phyloP scores from a whole-genome alignment of 2,888 invertebrate genomes.

The Malachius bipustulatus region DNA sequence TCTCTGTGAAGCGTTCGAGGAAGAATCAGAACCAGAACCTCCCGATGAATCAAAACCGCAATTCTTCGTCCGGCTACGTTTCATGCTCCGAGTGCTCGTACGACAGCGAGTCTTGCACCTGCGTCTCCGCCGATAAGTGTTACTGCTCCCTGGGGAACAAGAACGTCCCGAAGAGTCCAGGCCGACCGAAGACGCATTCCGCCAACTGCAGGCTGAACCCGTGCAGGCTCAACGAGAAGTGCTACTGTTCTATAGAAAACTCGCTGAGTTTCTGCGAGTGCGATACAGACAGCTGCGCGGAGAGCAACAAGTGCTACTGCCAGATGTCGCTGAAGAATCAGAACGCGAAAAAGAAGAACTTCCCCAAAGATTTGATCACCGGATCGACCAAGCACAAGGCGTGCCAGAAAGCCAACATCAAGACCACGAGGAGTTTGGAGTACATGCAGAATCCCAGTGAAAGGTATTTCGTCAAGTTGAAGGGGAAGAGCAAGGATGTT shows the following conservation, averaged over 20 bases:
- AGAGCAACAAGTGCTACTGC: conserved; percentile 82
- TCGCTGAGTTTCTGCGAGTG: conserved; percentile 55
- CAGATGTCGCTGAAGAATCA: conserved; percentile 40
- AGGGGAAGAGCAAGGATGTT: conserved; percentile 21
- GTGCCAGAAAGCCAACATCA: conserved; percentile 34
- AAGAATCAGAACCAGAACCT: conserved; percentile 26
- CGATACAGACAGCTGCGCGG: conserved; percentile 77
- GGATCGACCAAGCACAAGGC: conserved; percentile 25
- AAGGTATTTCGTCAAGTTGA: conserved; percentile 39
- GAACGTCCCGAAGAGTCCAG: conserved; percentile 27
- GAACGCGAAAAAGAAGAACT: conserved; percentile 40
- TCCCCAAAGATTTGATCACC: conserved; percentile 24
- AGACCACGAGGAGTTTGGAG: conserved; percentile 40
- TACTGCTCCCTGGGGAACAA: conserved; percentile 65
- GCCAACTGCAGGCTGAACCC: conserved; percentile 33
- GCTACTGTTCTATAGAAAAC: conserved; percentile 49
- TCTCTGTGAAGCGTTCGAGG: conserved; percentile 30
- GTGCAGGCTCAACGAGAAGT: conserved; percentile 43
- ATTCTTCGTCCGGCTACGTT: conserved; percentile 55
- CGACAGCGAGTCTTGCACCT: conserved; percentile 74
- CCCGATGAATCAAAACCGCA: conserved; percentile 22
- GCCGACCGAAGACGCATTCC: conserved; percentile 25
- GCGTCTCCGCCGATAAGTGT: conserved; percentile 66
- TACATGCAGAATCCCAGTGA: conserved; percentile 43
- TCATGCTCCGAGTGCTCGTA: conserved; percentile 81